Evolutionary conservation across 2,113 vertebrate species (phyloP), one percentile per base, ranked within the genome.

Genomic region (Brachyhypopomus gauderio): DNA sequence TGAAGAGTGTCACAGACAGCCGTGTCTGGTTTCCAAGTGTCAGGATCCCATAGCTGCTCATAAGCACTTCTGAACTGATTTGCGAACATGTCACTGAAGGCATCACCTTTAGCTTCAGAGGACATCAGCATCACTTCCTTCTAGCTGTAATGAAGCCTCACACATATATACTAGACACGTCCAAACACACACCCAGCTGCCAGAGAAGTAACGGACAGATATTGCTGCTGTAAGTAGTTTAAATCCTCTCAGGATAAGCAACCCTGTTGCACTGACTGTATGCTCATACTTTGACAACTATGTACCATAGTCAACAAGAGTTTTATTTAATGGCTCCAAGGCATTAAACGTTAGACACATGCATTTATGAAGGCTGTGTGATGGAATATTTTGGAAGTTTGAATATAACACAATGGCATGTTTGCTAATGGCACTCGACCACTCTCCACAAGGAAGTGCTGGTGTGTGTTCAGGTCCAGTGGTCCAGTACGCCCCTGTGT

Each of bases 41-140:
- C 25, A 25, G 60, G 71, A 78, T 89, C 89, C 76, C 41, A 78
- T 84, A 83, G 86, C 87, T 82, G 87, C 84, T 79, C 17, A 17
- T 85, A 90, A 85, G 72, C 85, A 83, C 84, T 86, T 86, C 77
- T 72, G 52, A 86, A 90, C 91, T 86, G 91, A 93, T 92, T 87
- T 59, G 27, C 80, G 85, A 75, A 84, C 86, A 80, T 88, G 86
- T 92, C 89, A 82, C 89, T 90, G 86, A 75, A 71, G 85, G 88
- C 89, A 91, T 89, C 91, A 93, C 90, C 90, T 91, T 86, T 83
- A 88, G 90, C 86, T 87, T 90, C 87, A 75, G 82, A 78, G 60
- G 72, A 85, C 84, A 86, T 70, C 81, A 55, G 55, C 64, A 17
- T n/a, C 25, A 45, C 36, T 5, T 25, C 45, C 45, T 59, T 27